phyloP scores from a whole-genome alignment of 2,113 vertebrate species.

The Siniperca knerii region DNA sequence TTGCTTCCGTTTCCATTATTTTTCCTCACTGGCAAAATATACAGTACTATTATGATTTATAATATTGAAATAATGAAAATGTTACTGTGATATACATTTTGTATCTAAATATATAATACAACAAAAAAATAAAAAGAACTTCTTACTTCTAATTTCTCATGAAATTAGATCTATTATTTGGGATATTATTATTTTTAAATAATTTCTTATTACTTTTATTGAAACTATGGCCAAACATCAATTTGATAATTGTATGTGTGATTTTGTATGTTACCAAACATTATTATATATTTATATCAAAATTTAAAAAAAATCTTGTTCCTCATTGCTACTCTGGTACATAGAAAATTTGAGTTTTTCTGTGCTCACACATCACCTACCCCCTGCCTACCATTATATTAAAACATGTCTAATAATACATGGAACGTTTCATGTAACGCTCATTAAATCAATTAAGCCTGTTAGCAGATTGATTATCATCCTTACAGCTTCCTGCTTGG shows the following conservation, averaged over 20 bases:
- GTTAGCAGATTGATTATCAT: constrained; percentile 2
- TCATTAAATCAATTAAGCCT: neutral
- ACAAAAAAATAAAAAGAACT: neutral
- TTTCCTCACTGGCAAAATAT: neutral
- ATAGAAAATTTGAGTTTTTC: neutral
- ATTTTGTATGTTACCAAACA: neutral
- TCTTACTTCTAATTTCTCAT: neutral
- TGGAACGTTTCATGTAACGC: neutral
- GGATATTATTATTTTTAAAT: neutral
- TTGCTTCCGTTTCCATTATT: neutral
- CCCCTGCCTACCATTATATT: neutral
- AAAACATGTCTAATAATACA: neutral
- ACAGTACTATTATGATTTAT: neutral
- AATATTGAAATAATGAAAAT: neutral
- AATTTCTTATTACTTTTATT: neutral
- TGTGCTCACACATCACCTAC: neutral
- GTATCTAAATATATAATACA: neutral
- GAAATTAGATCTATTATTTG: neutral
- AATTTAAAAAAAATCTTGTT: neutral
- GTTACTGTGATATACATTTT: neutral
- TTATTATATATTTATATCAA: neutral
- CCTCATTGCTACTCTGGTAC: neutral
- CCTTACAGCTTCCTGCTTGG: constrained; percentile 88
- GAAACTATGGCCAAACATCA: neutral
- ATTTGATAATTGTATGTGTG: neutral